Base-by-base conservation (phyloP, 2,113 vertebrate genomes). In the Rhadina sibilatrix region DNA sequence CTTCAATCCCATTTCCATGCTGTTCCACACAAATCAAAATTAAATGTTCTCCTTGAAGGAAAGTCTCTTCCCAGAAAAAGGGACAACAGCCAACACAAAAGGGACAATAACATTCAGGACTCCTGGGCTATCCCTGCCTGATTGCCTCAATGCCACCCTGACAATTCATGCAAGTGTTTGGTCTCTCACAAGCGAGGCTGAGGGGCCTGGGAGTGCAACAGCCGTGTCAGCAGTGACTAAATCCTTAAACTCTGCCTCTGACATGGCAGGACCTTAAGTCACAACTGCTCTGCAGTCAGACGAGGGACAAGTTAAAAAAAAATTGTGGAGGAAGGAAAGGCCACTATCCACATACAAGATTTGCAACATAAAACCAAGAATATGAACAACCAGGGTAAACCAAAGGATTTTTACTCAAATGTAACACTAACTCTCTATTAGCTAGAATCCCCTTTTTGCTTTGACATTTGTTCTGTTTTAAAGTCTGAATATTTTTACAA, bases 21-120 rank as follows among this genome's bases (percentile, higher is more conserved):
- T 85, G 63, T 15, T 88, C 37, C 66, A 76, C 88, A 86, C 82
- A 94, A 93, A 95, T 96, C 82, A 97, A 83, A 95, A 76, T 69
- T 71, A 93, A 76, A 92, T 65, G 57, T 22, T 54, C 54, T 30
- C 90, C 70, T 86, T 90, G 66, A 86, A 61, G 75, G 46, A 66
- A 50, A 94, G 88, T 24, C 66, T 22, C 70, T 86, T 83, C 63
- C 82, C 66, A 80, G 70, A 57, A 87, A 65, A 60, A 90, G 50
- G 49, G n/a, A 93, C 20, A 90, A 50, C n/a, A 83, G 63, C 66
- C 61, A 76, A 37, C 28, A 10, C 0, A 0, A 57, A 2, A 91
- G 22, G 35, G 53, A 72, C 22, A 44, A 44, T 37, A 53, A 2
- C 0, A 0, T 52, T 30, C 31, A 27, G 28, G 11, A 10, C 4